Conservation (phyloP, 2,888 invertebrate genomes). For the Chloroclysta siterata region DNA sequence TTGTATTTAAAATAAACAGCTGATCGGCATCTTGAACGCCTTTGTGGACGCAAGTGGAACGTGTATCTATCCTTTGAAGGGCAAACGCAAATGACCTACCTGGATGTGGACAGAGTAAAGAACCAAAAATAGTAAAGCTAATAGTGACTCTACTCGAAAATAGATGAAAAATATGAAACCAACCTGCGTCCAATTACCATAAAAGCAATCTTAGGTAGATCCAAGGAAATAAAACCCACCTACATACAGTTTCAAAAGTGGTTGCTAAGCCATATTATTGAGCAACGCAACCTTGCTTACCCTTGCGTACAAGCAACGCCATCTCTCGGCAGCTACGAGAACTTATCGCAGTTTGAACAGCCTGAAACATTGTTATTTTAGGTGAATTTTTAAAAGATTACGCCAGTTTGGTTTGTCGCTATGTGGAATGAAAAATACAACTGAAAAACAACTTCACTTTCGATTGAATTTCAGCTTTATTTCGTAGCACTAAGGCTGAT, state of each 20-base stretch:
- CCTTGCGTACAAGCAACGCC: constrained; percentile 49
- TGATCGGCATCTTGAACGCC: neutral
- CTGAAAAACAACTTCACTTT: constrained; percentile 30
- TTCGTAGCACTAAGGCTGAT: constrained; percentile 1
- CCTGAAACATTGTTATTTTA: constrained; percentile 26
- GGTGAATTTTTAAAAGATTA: constrained; percentile 38
- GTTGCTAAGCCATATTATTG: constrained; percentile 47
- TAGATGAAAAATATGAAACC: constrained; percentile 21
- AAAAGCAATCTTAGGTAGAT: constrained; percentile 38
- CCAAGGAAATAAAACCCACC: constrained; percentile 41
- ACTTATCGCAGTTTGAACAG: constrained; percentile 37
- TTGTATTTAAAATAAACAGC: no score
- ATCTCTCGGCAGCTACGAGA: constrained; percentile 48
- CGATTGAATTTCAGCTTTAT: constrained; percentile 15
- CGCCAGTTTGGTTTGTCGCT: constrained; percentile 33
- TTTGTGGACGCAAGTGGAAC: neutral
- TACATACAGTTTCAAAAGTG: constrained; percentile 44
- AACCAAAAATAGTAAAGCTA: neutral
- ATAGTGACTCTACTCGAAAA: constrained; percentile 2
- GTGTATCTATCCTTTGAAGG: neutral
- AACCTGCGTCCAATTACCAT: constrained; percentile 38
- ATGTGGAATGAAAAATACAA: constrained; percentile 34
- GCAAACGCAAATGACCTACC: neutral
- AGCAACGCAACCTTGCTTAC: constrained; percentile 7
- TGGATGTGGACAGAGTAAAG: no score